Base-by-base conservation (phyloP, 2,113 vertebrate genomes). In the Zosterops borbonicus region DNA sequence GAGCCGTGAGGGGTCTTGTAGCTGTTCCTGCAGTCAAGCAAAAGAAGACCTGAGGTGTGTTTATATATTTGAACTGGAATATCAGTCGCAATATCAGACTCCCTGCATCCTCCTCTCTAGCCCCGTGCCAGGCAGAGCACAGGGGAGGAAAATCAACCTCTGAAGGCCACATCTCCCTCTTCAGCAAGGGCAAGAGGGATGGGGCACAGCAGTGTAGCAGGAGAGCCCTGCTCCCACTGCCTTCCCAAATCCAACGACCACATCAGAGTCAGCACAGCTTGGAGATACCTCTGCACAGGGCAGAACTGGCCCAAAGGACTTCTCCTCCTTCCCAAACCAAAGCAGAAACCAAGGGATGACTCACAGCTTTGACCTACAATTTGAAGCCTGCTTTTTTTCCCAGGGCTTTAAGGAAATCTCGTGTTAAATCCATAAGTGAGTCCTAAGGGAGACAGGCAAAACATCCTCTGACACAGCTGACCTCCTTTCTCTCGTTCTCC, bases 401-500 rank as follows among this genome's bases (percentile, higher is more conserved):
- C 90, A 95, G 93, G 83, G 90, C 90, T 96, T 94, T 85, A 93
- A 94, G 95, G 92, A 94, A 95, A 96, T 92, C 86, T 96, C 12
- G 4, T 93, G 95, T 94, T 96, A 97, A 97, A 97, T 94, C 95
- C 79, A 92, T 89, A 97, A 92, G 74, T 0, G 11, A 92, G 80
- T 94, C 94, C 88, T 94, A 78, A 89, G 93, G 85, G 95, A 96
- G 60, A 92, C 44, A 94, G 89, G 93, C 88, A 95, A 96, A 97
- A 94, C 95, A 94, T 95, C 93, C 90, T 97, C 90, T 96, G 92
- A 90, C 90, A 96, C 88, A 93, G 83, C 86, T 86, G 93, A 93
- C 92, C 94, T 92, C 90, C 52, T 90, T 95, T 88, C 71, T 90
- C 78, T 68, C 63, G 8, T 52, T 60, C 75, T 25, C 27, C 47